Base-by-base conservation (phyloP, 1,140 invertebrate genomes). In the Pemphigus obesinymphae region DNA sequence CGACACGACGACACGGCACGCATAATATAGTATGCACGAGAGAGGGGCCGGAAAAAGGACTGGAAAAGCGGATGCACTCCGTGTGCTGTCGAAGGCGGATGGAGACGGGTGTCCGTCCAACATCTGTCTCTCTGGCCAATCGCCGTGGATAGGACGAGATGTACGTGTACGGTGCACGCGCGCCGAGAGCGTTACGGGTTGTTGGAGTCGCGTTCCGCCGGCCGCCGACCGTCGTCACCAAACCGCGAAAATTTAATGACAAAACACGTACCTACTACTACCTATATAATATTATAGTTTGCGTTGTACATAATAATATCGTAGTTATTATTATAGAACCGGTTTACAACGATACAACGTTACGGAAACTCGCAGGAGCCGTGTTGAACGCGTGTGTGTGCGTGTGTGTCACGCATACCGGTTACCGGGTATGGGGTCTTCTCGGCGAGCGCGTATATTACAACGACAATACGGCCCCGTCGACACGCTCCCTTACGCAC, bases 231-330 rank as follows among this genome's bases (percentile, higher is more conserved):
- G 66, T 45, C 40, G 37, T 29, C 68, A 45, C 10, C 40, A 29
- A 70, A 70, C 40, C 68, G 68, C 68, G 68, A 70, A 70, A 70
- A 70, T 70, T 45, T 70, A 70, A 70, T 70, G 45, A 70, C 68
- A 45, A 20, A 17, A 11, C 34, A 7, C 34, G n/a, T n/a, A n/a
- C n/a, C n/a, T n/a, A n/a, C n/a, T n/a, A n/a, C n/a, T n/a, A n/a
- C n/a, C n/a, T n/a, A n/a, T n/a, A 13, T 37, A 10, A 31, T 11
- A 29, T n/a, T 63, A 20, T 29, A 15, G 1, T 20, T 5, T 61
- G 15, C 13, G 5, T 15, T 6, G 58, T 26, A 8, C 61, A 20
- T 23, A 23, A 58, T 50, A 50, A 15, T 23, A 26, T 58, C 53
- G 15, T 15, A n/a, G 1, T 58, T 5, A 17, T 45, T 11, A 17